These are phyloP conservation scores for Drepana arcuata DNA, from an alignment of 1,140 invertebrate species.

Conservation along the genomic window DNA sequence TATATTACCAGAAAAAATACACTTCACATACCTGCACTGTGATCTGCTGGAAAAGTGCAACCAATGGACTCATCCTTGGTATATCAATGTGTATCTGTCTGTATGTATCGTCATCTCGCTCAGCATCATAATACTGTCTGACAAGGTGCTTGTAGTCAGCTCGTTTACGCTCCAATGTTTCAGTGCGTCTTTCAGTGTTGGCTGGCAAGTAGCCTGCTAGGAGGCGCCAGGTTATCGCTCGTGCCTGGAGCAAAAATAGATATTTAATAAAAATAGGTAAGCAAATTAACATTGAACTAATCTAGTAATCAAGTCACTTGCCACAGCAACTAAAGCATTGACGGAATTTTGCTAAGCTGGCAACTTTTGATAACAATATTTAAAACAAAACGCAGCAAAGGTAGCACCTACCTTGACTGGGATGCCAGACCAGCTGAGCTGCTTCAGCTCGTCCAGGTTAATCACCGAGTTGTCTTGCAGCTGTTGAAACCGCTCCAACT, in stretches of 20 bases:
- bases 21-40: constrained; percentile 60
- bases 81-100: constrained; percentile 78
- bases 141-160: constrained; percentile 97
- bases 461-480: constrained; percentile 81
- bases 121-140: constrained; percentile 95
- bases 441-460: constrained; percentile 89
- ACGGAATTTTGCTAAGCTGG: too few relatives aligned
- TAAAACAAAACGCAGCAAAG: not conserved
- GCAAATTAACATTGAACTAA: too few relatives aligned
- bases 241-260: constrained; percentile 53
- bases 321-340: constrained; percentile 6
- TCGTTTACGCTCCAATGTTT: constrained; percentile 90
- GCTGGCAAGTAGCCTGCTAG: constrained; percentile 93
- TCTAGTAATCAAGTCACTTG: constrained; percentile 2
- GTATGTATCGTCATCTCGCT: constrained; percentile 97
- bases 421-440: constrained; percentile 96
- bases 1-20: too few relatives aligned
- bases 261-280: too few relatives aligned
- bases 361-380: too few relatives aligned
- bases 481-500: constrained; percentile 87
- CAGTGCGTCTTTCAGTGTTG: constrained; percentile 86
- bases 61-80: constrained; percentile 57
- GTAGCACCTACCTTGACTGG: constrained; percentile 84
- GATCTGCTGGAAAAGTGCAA: constrained; percentile 53
- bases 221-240: constrained; percentile 77